These are phyloP conservation scores for Acipenser oxyrinchus DNA, from an alignment of 2,797 vertebrate genomes.

Conservation along the genomic window DNA sequence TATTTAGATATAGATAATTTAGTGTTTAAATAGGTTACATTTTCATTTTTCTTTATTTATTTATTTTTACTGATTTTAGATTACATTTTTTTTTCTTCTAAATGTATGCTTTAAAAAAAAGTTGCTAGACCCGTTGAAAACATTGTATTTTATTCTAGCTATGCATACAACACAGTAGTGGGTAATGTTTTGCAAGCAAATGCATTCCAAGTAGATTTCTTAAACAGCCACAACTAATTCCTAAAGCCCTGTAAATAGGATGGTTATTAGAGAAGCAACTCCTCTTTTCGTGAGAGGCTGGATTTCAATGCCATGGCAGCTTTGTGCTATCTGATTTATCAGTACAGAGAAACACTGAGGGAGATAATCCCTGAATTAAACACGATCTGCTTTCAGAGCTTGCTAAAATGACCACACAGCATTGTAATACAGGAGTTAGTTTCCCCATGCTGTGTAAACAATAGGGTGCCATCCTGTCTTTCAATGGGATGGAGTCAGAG, in stretches of 20 bases:
- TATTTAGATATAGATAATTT: no score
- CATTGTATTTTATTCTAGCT: no score
- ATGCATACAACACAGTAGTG: not conserved
- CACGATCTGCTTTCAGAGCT: constrained; percentile 81
- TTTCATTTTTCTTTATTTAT: constrained; percentile 25
- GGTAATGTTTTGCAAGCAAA: constrained; percentile 19
- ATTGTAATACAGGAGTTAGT: constrained; percentile 85
- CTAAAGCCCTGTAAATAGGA: constrained; percentile 50
- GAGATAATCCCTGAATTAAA: constrained; percentile 99
- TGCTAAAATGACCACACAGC: constrained; percentile 92
- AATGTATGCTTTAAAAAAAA: no score
- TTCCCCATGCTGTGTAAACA: constrained; percentile 98
- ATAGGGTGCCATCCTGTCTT: constrained; percentile 97
- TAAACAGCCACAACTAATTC: constrained; percentile 24
- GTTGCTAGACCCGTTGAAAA: no score
- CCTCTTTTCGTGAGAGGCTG: constrained; percentile 71
- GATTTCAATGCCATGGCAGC: constrained; percentile 99
- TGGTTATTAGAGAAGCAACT: constrained; percentile 68
- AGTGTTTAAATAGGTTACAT: not conserved
- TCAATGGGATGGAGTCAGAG: constrained; percentile 91
- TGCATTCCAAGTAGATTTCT: no score
- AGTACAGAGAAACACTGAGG: constrained; percentile 87
- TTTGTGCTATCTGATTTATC: constrained; percentile 97
- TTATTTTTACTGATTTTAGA: constrained; percentile 26
- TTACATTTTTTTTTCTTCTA: not conserved